Base-by-base conservation (phyloP, 2,888 invertebrate species). In the Ctena decussata region DNA sequence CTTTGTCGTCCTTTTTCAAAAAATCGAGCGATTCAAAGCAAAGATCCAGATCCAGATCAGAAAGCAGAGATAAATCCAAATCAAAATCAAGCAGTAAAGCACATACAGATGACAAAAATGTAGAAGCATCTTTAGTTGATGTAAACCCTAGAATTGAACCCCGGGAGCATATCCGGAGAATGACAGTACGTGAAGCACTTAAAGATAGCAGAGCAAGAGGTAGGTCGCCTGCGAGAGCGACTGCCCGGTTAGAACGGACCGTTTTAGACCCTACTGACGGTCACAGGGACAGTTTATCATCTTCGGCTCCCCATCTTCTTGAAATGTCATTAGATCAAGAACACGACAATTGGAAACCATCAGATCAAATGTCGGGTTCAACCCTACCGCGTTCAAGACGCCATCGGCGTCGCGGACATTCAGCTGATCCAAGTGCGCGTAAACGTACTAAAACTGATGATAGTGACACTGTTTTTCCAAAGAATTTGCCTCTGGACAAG, bases 131-230 rank as follows among this genome's bases (percentile, higher is more conserved):
- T 6, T 8, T 80, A 0, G 75, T 84, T 32, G 80, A 77, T 21
- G 77, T 70, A 12, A 84, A 89, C 44, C 82, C 89, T 2, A 80
- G 90, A 30, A 85, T 78, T 2, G 87, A 92, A 53, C 93, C 93
- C 5, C 86, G 93, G 8, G 89, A 87, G 65, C 89, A 92, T 18
- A 80, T 92, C 32, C 70, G 85, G 69, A 75, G 92, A 46, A 92
- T 93, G 93, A 93, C 92, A 0, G 92, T 93, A 18, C 85, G 90
- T 1, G 93, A 93, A 70, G 93, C 92, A 6, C 80, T 89, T 37
- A 81, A 80, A 37, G 91, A 93, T 65, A 89, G 90, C 53, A 71
- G 86, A 11, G 60, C 77, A 15, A 84, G 90, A 15, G 85, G 90
- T 11, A 77, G 80, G 69, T 89, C 89, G 2, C 89, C 89, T 0